Evolutionary conservation across 2,888 invertebrate species (phyloP), one percentile per base, ranked within the genome.

Genomic region (Tricholauxania praeusta): DNA sequence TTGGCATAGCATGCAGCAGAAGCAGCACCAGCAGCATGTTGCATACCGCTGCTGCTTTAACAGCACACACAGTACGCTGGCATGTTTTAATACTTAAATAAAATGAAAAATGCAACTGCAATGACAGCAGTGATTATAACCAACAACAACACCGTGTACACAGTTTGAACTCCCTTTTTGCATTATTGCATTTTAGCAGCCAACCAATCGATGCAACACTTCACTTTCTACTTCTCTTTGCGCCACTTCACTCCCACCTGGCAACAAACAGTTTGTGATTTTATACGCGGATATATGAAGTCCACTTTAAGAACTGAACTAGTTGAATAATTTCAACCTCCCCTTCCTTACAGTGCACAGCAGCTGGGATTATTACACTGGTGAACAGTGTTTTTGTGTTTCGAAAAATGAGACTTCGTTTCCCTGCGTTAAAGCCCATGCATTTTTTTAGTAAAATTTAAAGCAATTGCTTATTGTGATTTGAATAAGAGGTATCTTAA

Each of bases 1-100:
- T 70, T 73, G 74, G 75, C 75, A 72, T 66, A 32, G 67, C 67
- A 67, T 53, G 47, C 6, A 47, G 19, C 63, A n/a, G 47, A 1
- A 39, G 1, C 39, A 39, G 10, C 15, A 60, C 1, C 12, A 6
- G 32, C 69, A 52, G 62, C 62, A 17, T 70, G 63, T 59, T 51
- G 62, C 62, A 17, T 70, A 55, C 19, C 49, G 63, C 47, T 67
- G 19, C 28, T 59, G 59, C 19, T 6, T 59, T 12, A 12, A 28
- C 17, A 28, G 28, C 28, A 28, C 12, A 28, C 12, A 14, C 28
- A 19, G 6, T 14, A 28, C 51, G 47, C 1, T 70, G 59, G 47
- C 57, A 48, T 64, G 64, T 64, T 64, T 64, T 64, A 51, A 51
- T 64, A 1, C 39, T 39, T 10, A 39, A 10, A 39, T 39, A 39